These are phyloP conservation scores for Catocala fraxini DNA, from an alignment of 2,888 invertebrate species.

Conservation along the genomic window DNA sequence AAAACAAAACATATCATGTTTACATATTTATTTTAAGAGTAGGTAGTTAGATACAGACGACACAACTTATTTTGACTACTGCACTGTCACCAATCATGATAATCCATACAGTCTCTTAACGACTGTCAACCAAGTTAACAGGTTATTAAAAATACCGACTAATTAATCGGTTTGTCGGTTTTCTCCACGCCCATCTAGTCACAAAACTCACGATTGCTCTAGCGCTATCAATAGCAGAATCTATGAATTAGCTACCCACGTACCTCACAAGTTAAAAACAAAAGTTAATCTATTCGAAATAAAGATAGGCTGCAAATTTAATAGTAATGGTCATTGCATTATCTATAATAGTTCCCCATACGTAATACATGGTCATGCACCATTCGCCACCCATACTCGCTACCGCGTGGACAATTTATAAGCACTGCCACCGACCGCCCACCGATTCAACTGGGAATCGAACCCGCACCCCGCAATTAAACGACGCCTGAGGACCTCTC, in stretches of 20 bases:
- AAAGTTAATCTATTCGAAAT: slow-evolving; percentile 11
- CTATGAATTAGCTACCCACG: background rate
- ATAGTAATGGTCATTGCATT: slow-evolving; percentile 32
- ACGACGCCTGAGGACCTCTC: slow-evolving; percentile 75
- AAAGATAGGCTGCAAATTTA: slow-evolving; percentile 19
- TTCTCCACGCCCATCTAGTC: too few relatives aligned
- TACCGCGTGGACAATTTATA: slow-evolving; percentile 76
- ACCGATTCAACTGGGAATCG: slow-evolving; percentile 71
- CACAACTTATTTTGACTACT: too few relatives aligned
- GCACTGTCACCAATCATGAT: too few relatives aligned
- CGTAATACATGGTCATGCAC: slow-evolving; percentile 47
- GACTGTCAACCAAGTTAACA: too few relatives aligned
- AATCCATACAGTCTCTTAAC: too few relatives aligned
- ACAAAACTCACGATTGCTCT: too few relatives aligned
- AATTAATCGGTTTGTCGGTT: too few relatives aligned
- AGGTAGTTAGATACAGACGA: too few relatives aligned
- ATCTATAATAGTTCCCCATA: slow-evolving; percentile 25
- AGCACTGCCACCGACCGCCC: slow-evolving; percentile 73
- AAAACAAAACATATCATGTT: too few relatives aligned
- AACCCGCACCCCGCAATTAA: slow-evolving; percentile 78
- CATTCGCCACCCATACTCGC: slow-evolving; percentile 69
- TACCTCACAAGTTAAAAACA: background rate
- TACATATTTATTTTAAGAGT: too few relatives aligned
- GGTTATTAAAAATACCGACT: too few relatives aligned
- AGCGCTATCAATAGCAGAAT: too few relatives aligned